Evolutionary conservation across 2,113 vertebrate genomes (phyloP), one percentile per base, ranked within the genome.

Genomic region (Planiliza haematocheilus): DNA sequence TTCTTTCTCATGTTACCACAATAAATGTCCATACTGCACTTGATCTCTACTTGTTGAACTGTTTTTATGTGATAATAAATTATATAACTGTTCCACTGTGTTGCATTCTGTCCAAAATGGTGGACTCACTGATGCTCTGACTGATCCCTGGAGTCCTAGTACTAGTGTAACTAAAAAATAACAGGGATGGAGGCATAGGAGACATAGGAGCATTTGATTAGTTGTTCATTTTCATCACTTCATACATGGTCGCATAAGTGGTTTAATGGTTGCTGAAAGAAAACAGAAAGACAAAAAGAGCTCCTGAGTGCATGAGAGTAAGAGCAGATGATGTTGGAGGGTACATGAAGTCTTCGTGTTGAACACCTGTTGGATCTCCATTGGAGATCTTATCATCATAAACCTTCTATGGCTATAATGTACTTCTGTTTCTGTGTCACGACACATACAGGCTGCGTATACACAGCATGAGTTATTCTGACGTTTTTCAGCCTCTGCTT

Each of bases 241-340:
- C 8, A 46, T 13, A 62, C 24, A 73, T 17, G 11, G 24, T 21
- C 39, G 39, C 56, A 59, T 20, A 18, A 24, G 21, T 43, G 9
- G 50, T 8, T 67, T 53, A 45, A 74, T 73, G 24, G 42, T 3
- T 70, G 37, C 20, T 2, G 10, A 10, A 51, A 53, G 49, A 38
- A 63, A 79, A 63, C 42, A 52, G 18, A 43, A 67, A 39, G 50
- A 12, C 24, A 12, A 45, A 59, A 43, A 36, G 11, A 56, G 50
- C 61, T 59, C 24, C 24, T 7, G 4, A 38, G 55, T 10, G 53
- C 4, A 0, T 18, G 8, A 2, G 24, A 30, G 45, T 21, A 11
- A 58, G 6, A 64, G 39, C 52, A 16, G 36, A 2, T 48, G n/a
- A 9, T 3, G 24, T 30, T 30, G 10, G 24, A 38, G 14, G n/a